Conservation (phyloP, 2,888 invertebrate species). For the Onthophagus sagittarius region DNA sequence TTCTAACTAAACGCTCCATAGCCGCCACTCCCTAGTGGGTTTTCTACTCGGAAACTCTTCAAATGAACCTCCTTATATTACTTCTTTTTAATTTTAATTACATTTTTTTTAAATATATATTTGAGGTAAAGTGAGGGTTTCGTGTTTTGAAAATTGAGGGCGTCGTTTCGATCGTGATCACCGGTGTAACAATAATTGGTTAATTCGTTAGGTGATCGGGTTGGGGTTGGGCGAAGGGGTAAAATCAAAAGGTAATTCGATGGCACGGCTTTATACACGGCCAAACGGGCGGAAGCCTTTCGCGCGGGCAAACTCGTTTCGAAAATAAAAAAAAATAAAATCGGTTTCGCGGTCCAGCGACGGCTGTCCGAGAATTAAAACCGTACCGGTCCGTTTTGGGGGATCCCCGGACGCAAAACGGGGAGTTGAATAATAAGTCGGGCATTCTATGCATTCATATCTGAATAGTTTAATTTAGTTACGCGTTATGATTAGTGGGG, state of each 20-base stretch:
- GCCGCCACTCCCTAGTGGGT: background rate
- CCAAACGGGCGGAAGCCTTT: background rate
- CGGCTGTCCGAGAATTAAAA: background rate
- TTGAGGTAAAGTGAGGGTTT: background rate
- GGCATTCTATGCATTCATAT: background rate
- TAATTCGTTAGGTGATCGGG: background rate
- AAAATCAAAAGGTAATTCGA: background rate
- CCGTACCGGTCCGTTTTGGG: background rate
- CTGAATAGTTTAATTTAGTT: background rate
- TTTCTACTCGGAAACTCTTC: background rate
- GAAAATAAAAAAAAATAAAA: background rate
- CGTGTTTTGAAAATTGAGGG: background rate
- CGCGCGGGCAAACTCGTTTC: background rate
- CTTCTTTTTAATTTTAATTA: background rate
- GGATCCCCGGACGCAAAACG: background rate
- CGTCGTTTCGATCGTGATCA: background rate
- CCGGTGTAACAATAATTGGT: background rate
- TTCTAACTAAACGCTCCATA: background rate
- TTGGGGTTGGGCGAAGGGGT: background rate
- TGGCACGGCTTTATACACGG: background rate
- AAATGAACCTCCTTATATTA: background rate
- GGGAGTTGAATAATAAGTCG: background rate
- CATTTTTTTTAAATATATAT: background rate
- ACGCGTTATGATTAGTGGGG: background rate
- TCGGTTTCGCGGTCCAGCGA: background rate